Evolutionary conservation across 2,113 vertebrate genomes (phyloP).

Genomic region (Mungos mungo): DNA sequence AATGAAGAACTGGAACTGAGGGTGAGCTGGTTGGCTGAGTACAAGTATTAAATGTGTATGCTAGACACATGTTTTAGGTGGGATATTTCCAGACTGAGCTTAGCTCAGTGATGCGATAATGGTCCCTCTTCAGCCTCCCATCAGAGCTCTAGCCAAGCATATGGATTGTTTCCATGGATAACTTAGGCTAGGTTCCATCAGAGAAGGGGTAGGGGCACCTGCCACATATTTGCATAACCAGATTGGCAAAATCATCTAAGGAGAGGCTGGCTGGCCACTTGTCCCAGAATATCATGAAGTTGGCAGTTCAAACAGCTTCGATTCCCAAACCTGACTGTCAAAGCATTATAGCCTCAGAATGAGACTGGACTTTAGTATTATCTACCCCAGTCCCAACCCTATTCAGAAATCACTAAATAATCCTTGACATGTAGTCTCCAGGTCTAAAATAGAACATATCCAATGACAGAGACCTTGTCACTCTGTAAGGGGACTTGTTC

Average conservation of each 20-base stretch:
- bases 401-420: background rate
- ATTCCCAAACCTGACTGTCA: background rate
- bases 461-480: background rate
- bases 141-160: constrained; percentile 40
- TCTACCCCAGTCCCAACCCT: background rate
- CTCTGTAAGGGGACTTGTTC: background rate
- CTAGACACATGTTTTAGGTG: background rate
- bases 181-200: background rate
- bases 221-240: background rate
- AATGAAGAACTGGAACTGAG: background rate
- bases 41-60: background rate
- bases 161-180: background rate
- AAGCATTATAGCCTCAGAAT: background rate
- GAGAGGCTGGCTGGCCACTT: background rate
- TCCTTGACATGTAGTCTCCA: background rate
- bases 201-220: background rate
- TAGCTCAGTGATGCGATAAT: background rate
- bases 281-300: background rate
- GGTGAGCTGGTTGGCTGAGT: background rate
- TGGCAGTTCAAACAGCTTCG: background rate
- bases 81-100: constrained; percentile 28
- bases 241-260: background rate
- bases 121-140: background rate
- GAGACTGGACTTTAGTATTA: background rate
- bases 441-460: background rate